Conservation (phyloP, 2,888 invertebrate species). For the Apotomis turbidana region DNA sequence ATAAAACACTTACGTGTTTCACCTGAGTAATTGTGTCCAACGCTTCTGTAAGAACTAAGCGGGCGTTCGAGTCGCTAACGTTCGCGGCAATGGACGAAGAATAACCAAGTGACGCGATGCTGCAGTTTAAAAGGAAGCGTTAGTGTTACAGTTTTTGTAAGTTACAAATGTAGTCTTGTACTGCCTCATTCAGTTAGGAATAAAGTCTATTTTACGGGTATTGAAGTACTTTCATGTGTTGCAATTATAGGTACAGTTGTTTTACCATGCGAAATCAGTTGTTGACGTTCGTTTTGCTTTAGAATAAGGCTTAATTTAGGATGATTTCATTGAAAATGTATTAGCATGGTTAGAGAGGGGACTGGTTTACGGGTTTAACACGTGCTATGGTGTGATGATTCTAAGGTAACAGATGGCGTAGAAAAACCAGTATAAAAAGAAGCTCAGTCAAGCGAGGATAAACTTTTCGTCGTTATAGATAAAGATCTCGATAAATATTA, state of each 20-base stretch:
- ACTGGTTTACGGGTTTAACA: slow-evolving; percentile 56
- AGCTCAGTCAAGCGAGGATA: neutral
- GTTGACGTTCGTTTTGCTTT: slow-evolving; percentile 1
- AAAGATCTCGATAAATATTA: neutral
- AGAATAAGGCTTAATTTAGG: neutral
- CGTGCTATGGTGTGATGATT: slow-evolving; percentile 71
- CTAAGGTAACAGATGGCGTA: slow-evolving; percentile 65
- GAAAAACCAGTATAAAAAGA: slow-evolving; percentile 18
- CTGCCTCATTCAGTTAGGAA: neutral
- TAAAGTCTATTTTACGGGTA: slow-evolving; percentile 20
- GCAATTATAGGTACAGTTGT: slow-evolving; percentile 14
- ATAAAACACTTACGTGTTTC: slow-evolving; percentile 52
- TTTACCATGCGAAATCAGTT: slow-evolving; percentile 15
- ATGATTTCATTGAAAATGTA: neutral
- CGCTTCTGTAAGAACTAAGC: slow-evolving; percentile 55
- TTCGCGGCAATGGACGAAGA: slow-evolving; percentile 55
- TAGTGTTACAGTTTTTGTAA: slow-evolving; percentile 33
- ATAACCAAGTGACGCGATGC: slow-evolving; percentile 45
- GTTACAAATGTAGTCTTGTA: neutral
- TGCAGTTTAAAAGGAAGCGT: slow-evolving; percentile 41
- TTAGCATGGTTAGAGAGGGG: slow-evolving; percentile 11
- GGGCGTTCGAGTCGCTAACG: slow-evolving; percentile 25
- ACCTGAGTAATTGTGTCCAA: slow-evolving; percentile 58
- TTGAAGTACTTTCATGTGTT: neutral
- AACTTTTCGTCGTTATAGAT: neutral